Evolutionary conservation across 2,113 vertebrate species (phyloP).

Genomic region (Enhydra lutris): DNA sequence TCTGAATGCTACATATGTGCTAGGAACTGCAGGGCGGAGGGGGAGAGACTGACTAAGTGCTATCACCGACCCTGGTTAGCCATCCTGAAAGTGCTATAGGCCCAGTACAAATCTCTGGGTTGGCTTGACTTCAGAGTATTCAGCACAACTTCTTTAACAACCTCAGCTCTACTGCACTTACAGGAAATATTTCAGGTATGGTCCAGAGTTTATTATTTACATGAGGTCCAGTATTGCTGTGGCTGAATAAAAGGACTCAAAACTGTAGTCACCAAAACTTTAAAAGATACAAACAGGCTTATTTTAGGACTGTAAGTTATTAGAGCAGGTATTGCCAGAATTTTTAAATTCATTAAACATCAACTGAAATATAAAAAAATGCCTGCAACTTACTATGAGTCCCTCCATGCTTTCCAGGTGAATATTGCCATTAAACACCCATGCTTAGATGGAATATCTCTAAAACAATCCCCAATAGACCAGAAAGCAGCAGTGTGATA

Average conservation of each 20-base stretch:
- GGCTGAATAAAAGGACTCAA: background rate
- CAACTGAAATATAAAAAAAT: background rate
- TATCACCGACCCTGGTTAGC: background rate
- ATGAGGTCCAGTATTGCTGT: background rate
- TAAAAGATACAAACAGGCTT: background rate
- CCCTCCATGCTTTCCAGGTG: background rate
- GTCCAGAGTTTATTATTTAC: background rate
- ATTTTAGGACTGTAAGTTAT: background rate
- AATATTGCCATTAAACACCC: background rate
- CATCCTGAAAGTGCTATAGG: background rate
- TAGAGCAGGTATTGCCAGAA: background rate
- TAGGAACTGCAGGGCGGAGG: background rate
- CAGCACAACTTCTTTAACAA: background rate
- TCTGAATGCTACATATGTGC: background rate
- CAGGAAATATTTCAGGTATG: background rate
- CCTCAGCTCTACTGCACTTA: background rate
- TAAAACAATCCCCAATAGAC: background rate
- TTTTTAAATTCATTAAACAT: background rate
- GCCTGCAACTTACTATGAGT: background rate
- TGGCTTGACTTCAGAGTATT: background rate
- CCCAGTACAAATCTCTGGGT: background rate
- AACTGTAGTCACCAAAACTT: background rate
- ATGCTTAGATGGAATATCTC: background rate
- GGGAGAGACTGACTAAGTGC: background rate
- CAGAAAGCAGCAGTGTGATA: background rate